Conservation (phyloP, 23 tunicate species). For the Botrylloides violaceus region DNA sequence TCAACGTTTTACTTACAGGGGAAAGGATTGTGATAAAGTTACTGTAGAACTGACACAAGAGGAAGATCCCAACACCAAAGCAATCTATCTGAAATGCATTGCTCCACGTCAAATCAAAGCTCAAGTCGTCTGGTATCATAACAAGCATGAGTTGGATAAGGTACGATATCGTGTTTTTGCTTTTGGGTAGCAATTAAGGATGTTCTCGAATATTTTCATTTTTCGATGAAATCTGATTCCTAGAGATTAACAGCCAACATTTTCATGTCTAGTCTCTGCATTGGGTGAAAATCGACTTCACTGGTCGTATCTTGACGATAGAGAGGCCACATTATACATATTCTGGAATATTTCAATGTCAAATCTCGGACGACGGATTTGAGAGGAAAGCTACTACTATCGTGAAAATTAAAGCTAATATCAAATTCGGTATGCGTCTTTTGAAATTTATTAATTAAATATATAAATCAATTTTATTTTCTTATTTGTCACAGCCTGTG, state of each 20-base stretch:
- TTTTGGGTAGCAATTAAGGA: no score
- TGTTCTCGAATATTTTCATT: no score
- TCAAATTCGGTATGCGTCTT: neutral
- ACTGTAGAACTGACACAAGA: neutral
- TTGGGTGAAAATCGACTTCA: neutral
- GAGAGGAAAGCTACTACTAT: neutral
- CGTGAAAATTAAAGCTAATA: neutral
- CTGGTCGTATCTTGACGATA: neutral
- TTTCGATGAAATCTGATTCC: no score
- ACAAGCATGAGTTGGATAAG: neutral
- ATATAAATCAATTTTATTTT: neutral
- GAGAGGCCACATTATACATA: constrained; percentile 4
- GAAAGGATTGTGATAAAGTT: neutral
- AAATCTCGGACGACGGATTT: neutral
- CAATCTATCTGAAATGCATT: neutral
- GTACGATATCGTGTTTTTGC: neutral
- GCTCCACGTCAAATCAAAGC: neutral
- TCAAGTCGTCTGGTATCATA: neutral
- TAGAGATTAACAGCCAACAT: neutral
- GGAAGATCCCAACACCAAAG: neutral
- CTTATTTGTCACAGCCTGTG: constrained; percentile 21
- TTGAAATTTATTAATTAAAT: neutral
- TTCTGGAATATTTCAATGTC: constrained; percentile 8
- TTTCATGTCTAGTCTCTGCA: neutral
- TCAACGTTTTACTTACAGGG: no score